phyloP scores from a whole-genome alignment of 2,888 invertebrate genomes.

The Thalpophila matura region DNA sequence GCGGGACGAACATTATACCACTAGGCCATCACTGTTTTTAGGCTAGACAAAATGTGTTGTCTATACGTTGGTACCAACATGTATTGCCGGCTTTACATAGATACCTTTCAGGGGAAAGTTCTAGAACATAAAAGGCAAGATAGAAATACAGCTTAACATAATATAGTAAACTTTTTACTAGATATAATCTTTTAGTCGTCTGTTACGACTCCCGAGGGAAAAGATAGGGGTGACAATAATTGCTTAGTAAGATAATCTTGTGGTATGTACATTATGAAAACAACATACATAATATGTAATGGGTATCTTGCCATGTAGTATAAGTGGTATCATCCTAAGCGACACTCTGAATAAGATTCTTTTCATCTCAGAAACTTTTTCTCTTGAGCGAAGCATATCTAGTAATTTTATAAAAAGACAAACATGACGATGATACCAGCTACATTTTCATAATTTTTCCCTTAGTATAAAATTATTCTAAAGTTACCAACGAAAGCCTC shows the following conservation, averaged over 20 bases:
- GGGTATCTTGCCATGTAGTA: too few species aligned
- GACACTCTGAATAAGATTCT: too few species aligned
- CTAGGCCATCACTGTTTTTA: too few species aligned
- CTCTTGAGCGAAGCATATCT: too few species aligned
- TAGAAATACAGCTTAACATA: slow-evolving; percentile 6
- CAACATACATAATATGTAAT: too few species aligned
- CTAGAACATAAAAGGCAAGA: slow-evolving; percentile 4
- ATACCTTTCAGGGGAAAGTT: too few species aligned
- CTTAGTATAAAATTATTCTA: slow-evolving; percentile 17
- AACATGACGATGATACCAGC: neutral
- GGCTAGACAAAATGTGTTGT: too few species aligned
- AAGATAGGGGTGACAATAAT: slow-evolving; percentile 46
- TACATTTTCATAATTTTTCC: slow-evolving; percentile 9
- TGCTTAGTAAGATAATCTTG: slow-evolving; percentile 10
- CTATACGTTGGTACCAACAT: too few species aligned
- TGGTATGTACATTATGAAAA: slow-evolving; percentile 2
- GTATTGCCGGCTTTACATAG: too few species aligned
- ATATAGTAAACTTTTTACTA: slow-evolving; percentile 24
- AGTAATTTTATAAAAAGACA: neutral
- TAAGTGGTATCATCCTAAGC: too few species aligned
- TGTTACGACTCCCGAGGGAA: slow-evolving; percentile 38
- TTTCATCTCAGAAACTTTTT: too few species aligned
- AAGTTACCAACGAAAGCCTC: slow-evolving; percentile 8
- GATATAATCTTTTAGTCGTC: slow-evolving; percentile 40
- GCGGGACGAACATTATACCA: too few species aligned